phyloP scores from a whole-genome alignment of 2,113 vertebrate genomes.

The Jacana jacana region DNA sequence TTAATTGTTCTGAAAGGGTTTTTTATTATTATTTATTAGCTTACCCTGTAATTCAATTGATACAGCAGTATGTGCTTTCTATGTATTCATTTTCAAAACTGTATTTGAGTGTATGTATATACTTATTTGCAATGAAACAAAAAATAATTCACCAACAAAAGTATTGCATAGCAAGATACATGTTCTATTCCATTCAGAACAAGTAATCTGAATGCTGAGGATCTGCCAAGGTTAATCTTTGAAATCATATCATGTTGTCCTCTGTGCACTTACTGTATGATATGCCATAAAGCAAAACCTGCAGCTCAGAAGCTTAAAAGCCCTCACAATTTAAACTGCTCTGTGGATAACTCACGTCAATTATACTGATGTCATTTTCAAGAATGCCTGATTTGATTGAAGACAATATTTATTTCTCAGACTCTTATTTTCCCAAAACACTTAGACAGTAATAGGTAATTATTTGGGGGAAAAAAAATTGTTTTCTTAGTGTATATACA shows the following conservation, averaged over 20 bases:
- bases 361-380: conserved; percentile 45
- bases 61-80: neutral
- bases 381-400: conserved; percentile 12
- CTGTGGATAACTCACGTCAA: conserved; percentile 11
- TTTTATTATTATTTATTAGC: neutral
- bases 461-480: neutral
- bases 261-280: conserved; percentile 34
- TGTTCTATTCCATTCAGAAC: neutral
- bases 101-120: neutral
- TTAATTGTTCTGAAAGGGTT: neutral
- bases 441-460: neutral
- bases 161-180: neutral
- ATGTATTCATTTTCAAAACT: neutral
- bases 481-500: neutral
- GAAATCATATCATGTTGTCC: conserved; percentile 23
- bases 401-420: conserved; percentile 13
- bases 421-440: neutral
- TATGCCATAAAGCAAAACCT: conserved; percentile 48
- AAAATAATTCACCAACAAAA: neutral
- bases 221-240: conserved; percentile 31
- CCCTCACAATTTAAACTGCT: neutral
- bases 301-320: conserved; percentile 23
- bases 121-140: neutral
- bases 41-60: neutral
- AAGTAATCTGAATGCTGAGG: conserved; percentile 36